These are phyloP conservation scores for Hemitrygon akajei DNA, from an alignment of 2,797 vertebrate species.

Conservation along the genomic window DNA sequence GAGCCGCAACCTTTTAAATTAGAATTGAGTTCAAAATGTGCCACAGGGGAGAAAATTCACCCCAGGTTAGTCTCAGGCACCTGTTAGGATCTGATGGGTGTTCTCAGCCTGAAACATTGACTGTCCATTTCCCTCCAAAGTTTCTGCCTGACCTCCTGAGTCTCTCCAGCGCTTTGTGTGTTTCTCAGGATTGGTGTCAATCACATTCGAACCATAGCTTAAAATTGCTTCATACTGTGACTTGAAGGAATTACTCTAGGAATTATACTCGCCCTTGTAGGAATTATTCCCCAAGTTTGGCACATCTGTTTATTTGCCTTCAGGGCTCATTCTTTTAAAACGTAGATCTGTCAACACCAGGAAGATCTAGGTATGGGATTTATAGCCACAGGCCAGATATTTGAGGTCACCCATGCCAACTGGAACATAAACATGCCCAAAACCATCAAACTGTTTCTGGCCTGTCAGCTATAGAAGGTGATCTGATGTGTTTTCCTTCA, in stretches of 20 bases:
- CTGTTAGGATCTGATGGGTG: too few species aligned
- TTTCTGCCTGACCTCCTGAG: too few species aligned
- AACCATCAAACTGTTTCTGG: neutral
- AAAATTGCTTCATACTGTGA: neutral
- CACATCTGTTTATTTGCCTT: neutral
- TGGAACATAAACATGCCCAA: neutral
- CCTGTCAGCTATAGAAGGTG: neutral
- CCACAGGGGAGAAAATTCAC: neutral
- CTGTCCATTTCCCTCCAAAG: too few species aligned
- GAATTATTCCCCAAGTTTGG: neutral
- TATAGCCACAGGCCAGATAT: neutral
- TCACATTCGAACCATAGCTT: neutral
- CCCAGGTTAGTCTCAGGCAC: neutral
- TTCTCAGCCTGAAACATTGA: too few species aligned
- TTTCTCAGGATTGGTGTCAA: neutral
- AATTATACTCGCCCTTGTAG: neutral
- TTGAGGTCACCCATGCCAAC: neutral
- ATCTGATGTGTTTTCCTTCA: neutral
- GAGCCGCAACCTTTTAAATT: too few species aligned
- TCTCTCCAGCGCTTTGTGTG: neutral
- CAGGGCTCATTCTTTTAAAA: neutral
- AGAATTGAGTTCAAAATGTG: too few species aligned
- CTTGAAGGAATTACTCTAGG: neutral
- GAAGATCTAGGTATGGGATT: neutral
- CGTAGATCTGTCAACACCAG: neutral